These are phyloP conservation scores for cattle (Bos taurus) DNA, from an alignment of 2,113 vertebrate species.

Conservation along the genomic window DNA sequence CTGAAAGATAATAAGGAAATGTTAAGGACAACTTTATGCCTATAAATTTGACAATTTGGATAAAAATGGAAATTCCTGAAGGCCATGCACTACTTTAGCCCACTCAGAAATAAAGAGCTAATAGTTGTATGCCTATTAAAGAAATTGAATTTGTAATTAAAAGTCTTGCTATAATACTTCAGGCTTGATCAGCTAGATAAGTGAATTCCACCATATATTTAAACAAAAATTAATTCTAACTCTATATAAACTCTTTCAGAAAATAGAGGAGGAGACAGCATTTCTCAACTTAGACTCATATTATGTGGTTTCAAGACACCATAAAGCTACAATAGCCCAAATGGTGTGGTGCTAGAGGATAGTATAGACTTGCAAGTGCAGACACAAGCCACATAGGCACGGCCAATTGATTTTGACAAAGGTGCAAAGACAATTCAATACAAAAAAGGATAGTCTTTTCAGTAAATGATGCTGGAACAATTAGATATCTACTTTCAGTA, in stretches of 20 bases:
- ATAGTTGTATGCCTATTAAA: not conserved
- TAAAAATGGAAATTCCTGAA: not conserved
- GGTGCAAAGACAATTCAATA: not conserved
- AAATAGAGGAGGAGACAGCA: not conserved
- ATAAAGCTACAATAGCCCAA: too few species aligned
- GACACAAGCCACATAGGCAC: not conserved
- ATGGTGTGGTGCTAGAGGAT: accelerated
- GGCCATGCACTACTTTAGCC: not conserved
- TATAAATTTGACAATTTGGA: not conserved
- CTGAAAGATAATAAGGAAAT: not conserved
- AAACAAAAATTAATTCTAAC: not conserved
- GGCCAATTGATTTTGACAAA: not conserved
- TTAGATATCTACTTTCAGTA: not conserved
- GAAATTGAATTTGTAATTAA: not conserved
- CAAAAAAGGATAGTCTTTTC: not conserved
- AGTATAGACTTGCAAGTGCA: not conserved
- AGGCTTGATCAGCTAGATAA: not conserved
- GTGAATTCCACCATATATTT: not conserved
- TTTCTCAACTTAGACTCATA: not conserved
- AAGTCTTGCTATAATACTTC: not conserved
- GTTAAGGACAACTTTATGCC: not conserved
- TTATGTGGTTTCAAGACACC: not conserved
- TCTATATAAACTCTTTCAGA: not conserved
- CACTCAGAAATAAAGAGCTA: not conserved
- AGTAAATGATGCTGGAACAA: not conserved